Percentiles rank a stretch among this genome's conserved stretches.
These are phyloP conservation scores for Pocillopora verrucosa DNA, from an alignment of 64 coral and sea anemone species.

Conservation along the genomic window DNA sequence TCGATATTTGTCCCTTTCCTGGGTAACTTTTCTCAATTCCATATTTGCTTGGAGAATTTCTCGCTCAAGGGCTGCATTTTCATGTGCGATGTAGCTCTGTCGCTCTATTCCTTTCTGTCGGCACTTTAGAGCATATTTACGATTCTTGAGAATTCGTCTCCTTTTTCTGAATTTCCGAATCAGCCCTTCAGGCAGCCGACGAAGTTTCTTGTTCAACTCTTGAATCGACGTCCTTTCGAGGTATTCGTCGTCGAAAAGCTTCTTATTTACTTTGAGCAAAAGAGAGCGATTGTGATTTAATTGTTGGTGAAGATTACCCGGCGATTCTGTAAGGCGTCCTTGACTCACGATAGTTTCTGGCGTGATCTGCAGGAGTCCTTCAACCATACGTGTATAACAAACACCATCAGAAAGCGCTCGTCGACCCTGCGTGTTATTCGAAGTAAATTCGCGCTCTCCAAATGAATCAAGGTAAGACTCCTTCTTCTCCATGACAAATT, in stretches of 20 bases:
- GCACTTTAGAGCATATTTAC: conserved; percentile 48
- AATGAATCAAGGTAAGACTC: neutral
- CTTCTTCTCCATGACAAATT: neutral
- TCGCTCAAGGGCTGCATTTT: conserved; percentile 20
- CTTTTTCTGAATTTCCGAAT: neutral
- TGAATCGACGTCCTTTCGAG: conserved; percentile 17
- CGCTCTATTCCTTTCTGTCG: conserved; percentile 22
- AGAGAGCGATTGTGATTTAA: neutral
- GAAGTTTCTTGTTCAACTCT: conserved; percentile 45
- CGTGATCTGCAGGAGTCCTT: neutral
- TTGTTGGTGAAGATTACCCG: neutral
- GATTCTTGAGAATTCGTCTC: conserved; percentile 49
- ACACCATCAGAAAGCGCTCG: neutral
- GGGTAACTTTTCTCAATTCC: conserved; percentile 13
- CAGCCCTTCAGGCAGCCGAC: conserved; percentile 1
- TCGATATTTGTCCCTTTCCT: conserved; percentile 28
- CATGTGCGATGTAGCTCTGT: conserved; percentile 23
- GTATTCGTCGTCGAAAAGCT: conserved; percentile 12
- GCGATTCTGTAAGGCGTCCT: neutral
- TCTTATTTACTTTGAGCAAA: neutral
- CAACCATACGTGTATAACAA: neutral
- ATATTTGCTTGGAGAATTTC: conserved; percentile 36
- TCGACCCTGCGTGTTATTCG: neutral
- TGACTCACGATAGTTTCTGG: neutral
- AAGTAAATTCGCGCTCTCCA: neutral